phyloP scores from a whole-genome alignment of 2,113 vertebrate species.

The Catharus bicknelli region DNA sequence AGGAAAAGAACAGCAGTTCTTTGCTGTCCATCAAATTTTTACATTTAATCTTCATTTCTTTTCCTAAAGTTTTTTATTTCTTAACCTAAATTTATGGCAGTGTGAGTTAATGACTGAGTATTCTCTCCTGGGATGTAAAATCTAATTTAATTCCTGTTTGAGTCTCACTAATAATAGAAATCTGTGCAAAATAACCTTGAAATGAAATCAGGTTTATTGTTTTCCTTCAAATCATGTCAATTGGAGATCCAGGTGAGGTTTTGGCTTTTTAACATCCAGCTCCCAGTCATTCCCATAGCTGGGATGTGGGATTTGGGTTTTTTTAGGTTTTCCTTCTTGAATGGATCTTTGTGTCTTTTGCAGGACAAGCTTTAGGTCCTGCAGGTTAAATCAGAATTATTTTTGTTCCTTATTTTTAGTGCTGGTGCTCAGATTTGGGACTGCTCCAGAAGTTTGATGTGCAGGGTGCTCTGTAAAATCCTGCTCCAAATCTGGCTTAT shows the following conservation, averaged over 20 bases:
- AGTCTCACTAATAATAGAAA: not conserved
- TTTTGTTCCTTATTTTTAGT: not conserved
- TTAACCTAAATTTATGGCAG: not conserved
- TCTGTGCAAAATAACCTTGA: not conserved
- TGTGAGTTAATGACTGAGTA: not conserved
- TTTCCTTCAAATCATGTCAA: not conserved
- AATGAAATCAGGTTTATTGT: fast-evolving
- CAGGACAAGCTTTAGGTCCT: not conserved
- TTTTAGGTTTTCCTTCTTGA: not conserved
- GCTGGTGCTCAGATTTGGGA: not conserved
- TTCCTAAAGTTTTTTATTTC: not conserved
- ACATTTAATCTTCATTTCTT: not conserved
- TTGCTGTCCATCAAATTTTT: too few species aligned
- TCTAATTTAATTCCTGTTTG: not conserved
- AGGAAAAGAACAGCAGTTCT: not conserved
- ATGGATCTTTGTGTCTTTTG: not conserved
- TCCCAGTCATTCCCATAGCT: not conserved
- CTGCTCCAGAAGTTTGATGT: too few species aligned
- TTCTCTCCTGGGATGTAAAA: fast-evolving
- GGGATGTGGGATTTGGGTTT: not conserved
- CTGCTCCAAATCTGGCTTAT: fast-evolving
- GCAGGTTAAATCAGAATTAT: not conserved
- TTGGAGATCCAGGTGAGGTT: not conserved
- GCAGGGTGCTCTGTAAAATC: not conserved
- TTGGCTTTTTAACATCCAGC: fast-evolving